Evolutionary conservation across 1,140 invertebrate species (phyloP), one percentile per base, ranked within the genome.

Genomic region (Drosophila dunni): DNA sequence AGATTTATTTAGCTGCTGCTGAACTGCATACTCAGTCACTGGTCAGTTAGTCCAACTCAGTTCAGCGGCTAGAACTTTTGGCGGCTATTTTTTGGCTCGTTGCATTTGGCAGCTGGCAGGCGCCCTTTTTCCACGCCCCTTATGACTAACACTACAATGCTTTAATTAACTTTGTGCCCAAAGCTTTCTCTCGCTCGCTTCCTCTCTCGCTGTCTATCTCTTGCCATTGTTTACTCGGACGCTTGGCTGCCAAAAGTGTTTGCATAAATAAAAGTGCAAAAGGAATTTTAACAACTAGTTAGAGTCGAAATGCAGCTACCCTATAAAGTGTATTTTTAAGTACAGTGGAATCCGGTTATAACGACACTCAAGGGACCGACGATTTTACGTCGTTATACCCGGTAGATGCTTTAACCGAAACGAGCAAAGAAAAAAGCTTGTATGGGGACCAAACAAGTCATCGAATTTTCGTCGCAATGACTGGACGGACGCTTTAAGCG

Each of bases 91-190:
- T 58, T 24, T 24, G 56, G 15, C 44, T 67, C 38, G 54, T 38
- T 66, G 50, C 54, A 75, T 66, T 82, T 78, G 45, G 51, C 58
- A 42, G 38, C 38, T 42, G 53, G 44, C 44, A n/a, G 15, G 50
- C 48, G 34, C 56, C 57, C 56, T 29, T 13, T 10, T 20, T 24
- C 33, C 29, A 11, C 38, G 11, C 45, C 7, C 50, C 24, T 38
- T 9, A 15, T 9, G 1, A 11, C 17, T 7, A 10, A n/a, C 57
- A 50, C 67, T 7, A 42, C 57, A 63, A 63, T 46, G 67, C 69
- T 74, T 84, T 88, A 88, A 88, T 89, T 88, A 89, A 89, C 80
- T 88, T 88, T 88, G 67, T 58, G 60, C 40, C 42, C 38, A 51
- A 9, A 38, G 50, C 63, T 64, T 61, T 80, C 15, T 50, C 13